phyloP scores from a whole-genome alignment of 2,888 invertebrate species.

The Stenodera caucasica region DNA sequence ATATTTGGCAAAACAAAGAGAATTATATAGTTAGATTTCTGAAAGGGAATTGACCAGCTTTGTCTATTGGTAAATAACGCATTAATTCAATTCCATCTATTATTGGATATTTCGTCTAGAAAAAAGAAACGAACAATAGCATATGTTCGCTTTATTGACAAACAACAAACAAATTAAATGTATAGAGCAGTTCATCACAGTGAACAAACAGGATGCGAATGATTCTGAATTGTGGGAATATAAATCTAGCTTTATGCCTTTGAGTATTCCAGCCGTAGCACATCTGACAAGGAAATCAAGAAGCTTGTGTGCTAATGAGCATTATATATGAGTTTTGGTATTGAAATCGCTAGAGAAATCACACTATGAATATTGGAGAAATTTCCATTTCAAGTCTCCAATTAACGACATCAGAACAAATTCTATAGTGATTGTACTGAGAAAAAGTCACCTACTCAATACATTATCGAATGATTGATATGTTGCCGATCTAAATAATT shows the following conservation, averaged over 20 bases:
- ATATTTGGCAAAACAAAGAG: not conserved
- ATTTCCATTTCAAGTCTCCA: too few species aligned
- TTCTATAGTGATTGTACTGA: conserved; percentile 8
- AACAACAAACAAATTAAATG: not conserved
- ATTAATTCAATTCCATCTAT: too few species aligned
- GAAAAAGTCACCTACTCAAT: conserved; percentile 14
- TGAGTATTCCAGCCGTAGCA: conserved; percentile 13
- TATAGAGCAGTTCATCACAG: conserved; percentile 22
- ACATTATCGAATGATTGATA: conserved; percentile 28
- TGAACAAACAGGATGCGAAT: conserved; percentile 29
- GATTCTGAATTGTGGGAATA: conserved; percentile 20
- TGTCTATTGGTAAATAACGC: too few species aligned
- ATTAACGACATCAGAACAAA: not conserved
- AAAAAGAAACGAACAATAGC: too few species aligned
- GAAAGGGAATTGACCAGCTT: not conserved
- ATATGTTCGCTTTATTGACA: not conserved
- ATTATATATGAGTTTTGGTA: not conserved
- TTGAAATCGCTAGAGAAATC: not conserved
- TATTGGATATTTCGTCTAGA: too few species aligned
- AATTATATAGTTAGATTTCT: too few species aligned
- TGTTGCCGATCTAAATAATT: conserved; percentile 27
- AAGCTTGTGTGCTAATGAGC: conserved; percentile 11
- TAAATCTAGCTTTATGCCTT: conserved; percentile 26
- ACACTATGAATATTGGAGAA: too few species aligned
- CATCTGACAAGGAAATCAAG: conserved; percentile 24